phyloP scores from a whole-genome alignment of 2,888 invertebrate genomes.

The Teleiodes luculella region DNA sequence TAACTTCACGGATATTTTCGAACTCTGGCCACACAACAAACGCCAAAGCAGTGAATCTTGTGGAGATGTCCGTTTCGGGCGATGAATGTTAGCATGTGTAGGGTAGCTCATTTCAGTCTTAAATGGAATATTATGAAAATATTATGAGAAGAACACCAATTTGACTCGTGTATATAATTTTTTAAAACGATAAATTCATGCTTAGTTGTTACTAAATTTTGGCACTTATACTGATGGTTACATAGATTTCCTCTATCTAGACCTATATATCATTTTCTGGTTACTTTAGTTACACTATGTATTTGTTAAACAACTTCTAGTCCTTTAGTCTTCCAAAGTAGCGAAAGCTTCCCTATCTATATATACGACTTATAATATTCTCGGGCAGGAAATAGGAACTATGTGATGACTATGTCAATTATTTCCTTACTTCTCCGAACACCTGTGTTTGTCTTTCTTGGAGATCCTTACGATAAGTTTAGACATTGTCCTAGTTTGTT shows the following conservation, averaged over 20 bases:
- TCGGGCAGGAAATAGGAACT: slow-evolving; percentile 70
- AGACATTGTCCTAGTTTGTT: slow-evolving; percentile 61
- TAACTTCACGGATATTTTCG: too few species aligned
- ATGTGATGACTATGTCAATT: slow-evolving; percentile 79
- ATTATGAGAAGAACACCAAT: slow-evolving; percentile 70
- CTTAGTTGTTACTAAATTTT: slow-evolving; percentile 52
- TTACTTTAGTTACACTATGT: slow-evolving; percentile 53
- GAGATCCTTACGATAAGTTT: slow-evolving; percentile 47
- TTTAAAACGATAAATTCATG: slow-evolving; percentile 46
- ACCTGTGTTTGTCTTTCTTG: slow-evolving; percentile 44
- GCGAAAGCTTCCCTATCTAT: slow-evolving; percentile 59
- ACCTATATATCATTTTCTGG: slow-evolving; percentile 42
- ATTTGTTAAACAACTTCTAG: slow-evolving; percentile 43
- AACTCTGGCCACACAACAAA: not conserved
- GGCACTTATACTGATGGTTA: slow-evolving; percentile 48
- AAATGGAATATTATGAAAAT: slow-evolving; percentile 22
- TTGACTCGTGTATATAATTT: slow-evolving; percentile 60
- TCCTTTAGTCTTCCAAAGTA: slow-evolving; percentile 73
- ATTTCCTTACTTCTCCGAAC: slow-evolving; percentile 66
- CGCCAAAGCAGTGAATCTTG: not conserved
- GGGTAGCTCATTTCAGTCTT: slow-evolving; percentile 13
- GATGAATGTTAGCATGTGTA: slow-evolving; percentile 12
- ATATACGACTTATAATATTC: slow-evolving; percentile 42
- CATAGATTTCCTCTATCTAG: slow-evolving; percentile 22
- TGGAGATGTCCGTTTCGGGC: not conserved